Percentiles rank a stretch among this genome's conserved stretches.
Evolutionary conservation across 2,888 invertebrate genomes (phyloP).

Genomic region (Bombylius major): DNA sequence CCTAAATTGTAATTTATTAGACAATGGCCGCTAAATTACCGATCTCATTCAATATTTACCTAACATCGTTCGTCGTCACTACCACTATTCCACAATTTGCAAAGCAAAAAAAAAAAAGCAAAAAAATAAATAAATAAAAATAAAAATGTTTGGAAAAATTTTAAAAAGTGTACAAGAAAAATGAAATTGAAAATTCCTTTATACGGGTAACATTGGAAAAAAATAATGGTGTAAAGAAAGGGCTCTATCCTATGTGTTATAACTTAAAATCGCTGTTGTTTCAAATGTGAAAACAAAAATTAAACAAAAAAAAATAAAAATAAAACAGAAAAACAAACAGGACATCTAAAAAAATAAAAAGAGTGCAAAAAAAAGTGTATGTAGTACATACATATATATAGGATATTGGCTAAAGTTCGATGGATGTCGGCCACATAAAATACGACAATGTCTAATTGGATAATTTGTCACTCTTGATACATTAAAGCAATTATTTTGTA

Average conservation of each 20-base stretch:
- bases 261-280: too few species aligned
- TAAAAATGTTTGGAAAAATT: too few species aligned
- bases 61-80: background rate
- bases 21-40: conserved; percentile 3
- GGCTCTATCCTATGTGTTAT: too few species aligned
- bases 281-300: too few species aligned
- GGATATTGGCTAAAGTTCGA: background rate
- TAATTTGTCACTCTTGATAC: conserved; percentile 14
- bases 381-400: too few species aligned
- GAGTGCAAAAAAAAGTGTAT: background rate
- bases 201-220: too few species aligned
- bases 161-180: too few species aligned
- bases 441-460: conserved; percentile 12
- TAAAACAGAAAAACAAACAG: background rate
- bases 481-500: conserved; percentile 1
- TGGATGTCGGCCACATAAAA: conserved; percentile 3
- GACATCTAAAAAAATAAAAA: background rate
- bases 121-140: too few species aligned
- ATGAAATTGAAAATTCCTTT: too few species aligned
- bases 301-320: background rate
- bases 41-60: background rate
- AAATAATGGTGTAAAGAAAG: too few species aligned
- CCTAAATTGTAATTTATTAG: conserved; percentile 4
- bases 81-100: background rate
- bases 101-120: too few species aligned